These are phyloP conservation scores for Equus quagga DNA, from an alignment of 2,113 vertebrate genomes.

Conservation along the genomic window DNA sequence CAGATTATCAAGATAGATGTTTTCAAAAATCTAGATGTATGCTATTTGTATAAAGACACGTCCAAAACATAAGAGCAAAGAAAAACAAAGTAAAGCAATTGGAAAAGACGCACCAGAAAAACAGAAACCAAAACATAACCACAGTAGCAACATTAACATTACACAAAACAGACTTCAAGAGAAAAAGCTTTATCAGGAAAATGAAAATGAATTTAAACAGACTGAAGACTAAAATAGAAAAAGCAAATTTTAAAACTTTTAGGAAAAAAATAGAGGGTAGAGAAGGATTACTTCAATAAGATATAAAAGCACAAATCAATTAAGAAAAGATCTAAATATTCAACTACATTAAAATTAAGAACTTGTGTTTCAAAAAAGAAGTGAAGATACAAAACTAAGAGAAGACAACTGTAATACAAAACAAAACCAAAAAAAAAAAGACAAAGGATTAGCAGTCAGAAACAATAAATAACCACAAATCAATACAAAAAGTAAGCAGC, in stretches of 20 bases:
- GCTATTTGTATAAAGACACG: background rate
- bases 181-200: background rate
- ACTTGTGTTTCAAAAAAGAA: background rate
- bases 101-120: background rate
- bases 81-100: background rate
- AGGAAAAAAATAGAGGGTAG: background rate
- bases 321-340: slow-evolving; percentile 2
- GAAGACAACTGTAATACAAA: background rate
- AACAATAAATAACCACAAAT: background rate
- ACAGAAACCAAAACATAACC: background rate
- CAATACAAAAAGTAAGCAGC: background rate
- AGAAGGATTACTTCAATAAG: background rate
- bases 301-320: slow-evolving; percentile 26
- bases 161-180: background rate
- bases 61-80: background rate
- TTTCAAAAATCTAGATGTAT: background rate
- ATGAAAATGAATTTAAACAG: background rate
- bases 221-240: background rate
- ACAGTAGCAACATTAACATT: background rate
- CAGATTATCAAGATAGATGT: background rate
- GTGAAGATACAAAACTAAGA: background rate
- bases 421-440: background rate
- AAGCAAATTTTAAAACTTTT: background rate
- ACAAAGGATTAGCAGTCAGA: background rate
- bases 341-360: slow-evolving; percentile 25